Evolutionary conservation across 2,797 vertebrate species (phyloP), one percentile per base, ranked within the genome.

Genomic region (Tangara arthus): DNA sequence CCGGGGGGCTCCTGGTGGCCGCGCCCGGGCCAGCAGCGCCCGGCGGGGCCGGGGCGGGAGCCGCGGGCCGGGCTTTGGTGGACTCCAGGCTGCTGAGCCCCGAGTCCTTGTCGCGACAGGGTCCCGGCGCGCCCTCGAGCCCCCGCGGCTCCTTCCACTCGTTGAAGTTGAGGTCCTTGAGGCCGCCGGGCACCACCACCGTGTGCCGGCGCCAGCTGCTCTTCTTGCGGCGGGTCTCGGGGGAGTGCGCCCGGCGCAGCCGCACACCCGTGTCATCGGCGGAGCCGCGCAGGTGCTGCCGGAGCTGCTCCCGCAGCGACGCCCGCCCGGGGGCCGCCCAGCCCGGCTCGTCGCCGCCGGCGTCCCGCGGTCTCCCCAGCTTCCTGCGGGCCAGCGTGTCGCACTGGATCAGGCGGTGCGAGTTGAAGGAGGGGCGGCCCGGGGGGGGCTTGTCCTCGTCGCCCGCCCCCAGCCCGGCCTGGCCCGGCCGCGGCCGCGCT

Each of bases 181-280:
- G 96, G n/a, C 97, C 97, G 0, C 98, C 98, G 34, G 98, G 98
- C 47, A 99, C 98, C 95, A 99, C 98, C 55, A 99, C 99, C 0
- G 99, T 99, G 98, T 99, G 99, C 35, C 99, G 97, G 37, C 99
- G 98, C 99, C 99, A 99, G 57, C 98, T 98, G 80, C 98, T 98
- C 56, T 98, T 99, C 97, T 98, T 99, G 87, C 99, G 97, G 26
- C 99, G 97, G 0, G 98, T 99, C 94, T 99, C 99, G 0, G 99
- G 99, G 0, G 99, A 99, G 80, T 98, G 98, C 3, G 98, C 99
- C 37, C 99, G 98, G 16, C 99, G 97, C 92, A 99, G 98, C 10
- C 72, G 82, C 24, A 77, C 72, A 13, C 55, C 98, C 95, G 98
- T 96, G 97, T 99, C 99, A 1, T 99, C 99, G 0, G 98, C 97